These are phyloP conservation scores for Dinomys branickii DNA, from an alignment of 2,113 vertebrate genomes.

Conservation along the genomic window DNA sequence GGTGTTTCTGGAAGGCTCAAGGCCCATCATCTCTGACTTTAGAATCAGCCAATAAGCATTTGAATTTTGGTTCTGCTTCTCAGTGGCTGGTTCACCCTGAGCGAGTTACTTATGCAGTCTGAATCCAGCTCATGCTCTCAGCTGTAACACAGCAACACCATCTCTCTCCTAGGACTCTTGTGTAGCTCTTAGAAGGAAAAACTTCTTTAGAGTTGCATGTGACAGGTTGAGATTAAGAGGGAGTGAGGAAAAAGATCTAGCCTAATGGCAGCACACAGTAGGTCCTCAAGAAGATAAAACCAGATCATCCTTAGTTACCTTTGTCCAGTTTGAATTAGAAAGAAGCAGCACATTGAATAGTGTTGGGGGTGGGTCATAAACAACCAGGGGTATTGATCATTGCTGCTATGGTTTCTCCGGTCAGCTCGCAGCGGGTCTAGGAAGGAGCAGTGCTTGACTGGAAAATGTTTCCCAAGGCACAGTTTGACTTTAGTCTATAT, in stretches of 20 bases:
- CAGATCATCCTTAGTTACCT: not conserved
- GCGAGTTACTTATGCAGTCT: not conserved
- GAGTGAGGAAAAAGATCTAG: not conserved
- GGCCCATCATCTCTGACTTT: not conserved
- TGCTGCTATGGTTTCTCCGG: not conserved
- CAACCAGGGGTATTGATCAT: not conserved
- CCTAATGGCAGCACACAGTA: not conserved
- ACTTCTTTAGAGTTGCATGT: not conserved
- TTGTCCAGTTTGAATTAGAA: not conserved
- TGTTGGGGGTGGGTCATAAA: too few species aligned
- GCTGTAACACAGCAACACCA: not conserved
- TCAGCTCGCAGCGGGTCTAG: not conserved
- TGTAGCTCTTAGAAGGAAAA: not conserved
- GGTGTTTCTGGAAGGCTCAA: not conserved
- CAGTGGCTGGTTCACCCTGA: not conserved
- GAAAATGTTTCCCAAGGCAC: not conserved
- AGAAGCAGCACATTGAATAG: not conserved
- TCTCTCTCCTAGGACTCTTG: not conserved
- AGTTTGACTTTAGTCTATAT: not conserved
- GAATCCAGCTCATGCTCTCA: not conserved
- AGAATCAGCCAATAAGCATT: not conserved
- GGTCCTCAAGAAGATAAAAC: not conserved
- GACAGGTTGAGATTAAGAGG: not conserved
- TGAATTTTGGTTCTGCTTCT: constrained; percentile 30
- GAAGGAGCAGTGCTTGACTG: not conserved